These are phyloP conservation scores for Poecilus cupreus DNA, from an alignment of 2,888 invertebrate genomes.

Conservation along the genomic window DNA sequence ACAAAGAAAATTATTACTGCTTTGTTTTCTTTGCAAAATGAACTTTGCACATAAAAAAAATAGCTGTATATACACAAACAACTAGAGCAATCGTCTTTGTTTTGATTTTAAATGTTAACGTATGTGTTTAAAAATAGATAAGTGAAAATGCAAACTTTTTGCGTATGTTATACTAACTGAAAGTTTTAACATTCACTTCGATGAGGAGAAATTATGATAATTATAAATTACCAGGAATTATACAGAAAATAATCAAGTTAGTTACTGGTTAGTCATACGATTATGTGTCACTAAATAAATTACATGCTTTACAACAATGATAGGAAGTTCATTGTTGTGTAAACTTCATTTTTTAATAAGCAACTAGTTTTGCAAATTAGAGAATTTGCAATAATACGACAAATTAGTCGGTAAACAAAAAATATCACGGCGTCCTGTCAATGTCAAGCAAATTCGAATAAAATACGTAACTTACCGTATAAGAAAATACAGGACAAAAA, in stretches of 20 bases:
- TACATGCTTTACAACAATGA: too few species aligned
- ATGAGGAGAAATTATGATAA: background rate
- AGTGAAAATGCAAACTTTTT: background rate
- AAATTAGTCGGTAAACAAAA: background rate
- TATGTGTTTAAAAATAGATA: slow-evolving; percentile 18
- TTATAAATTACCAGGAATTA: background rate
- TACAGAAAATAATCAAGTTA: background rate
- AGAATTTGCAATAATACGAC: background rate
- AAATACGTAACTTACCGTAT: slow-evolving; percentile 40
- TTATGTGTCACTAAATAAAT: slow-evolving; percentile 25
- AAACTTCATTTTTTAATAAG: too few species aligned
- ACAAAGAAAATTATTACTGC: slow-evolving; percentile 10
- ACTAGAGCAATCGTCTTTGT: slow-evolving; percentile 29
- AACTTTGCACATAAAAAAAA: background rate
- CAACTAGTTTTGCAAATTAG: background rate
- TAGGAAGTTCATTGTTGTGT: too few species aligned
- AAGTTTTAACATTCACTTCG: background rate
- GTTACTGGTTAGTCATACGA: background rate
- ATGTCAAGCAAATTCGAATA: background rate
- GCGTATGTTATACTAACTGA: background rate
- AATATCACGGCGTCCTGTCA: background rate
- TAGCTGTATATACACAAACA: background rate
- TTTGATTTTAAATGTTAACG: slow-evolving; percentile 7
- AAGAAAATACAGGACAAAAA: slow-evolving; percentile 44
- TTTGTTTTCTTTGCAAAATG: background rate